These are phyloP conservation scores for Gobio occitaniae DNA, from an alignment of 2,797 vertebrate genomes.

Conservation along the genomic window DNA sequence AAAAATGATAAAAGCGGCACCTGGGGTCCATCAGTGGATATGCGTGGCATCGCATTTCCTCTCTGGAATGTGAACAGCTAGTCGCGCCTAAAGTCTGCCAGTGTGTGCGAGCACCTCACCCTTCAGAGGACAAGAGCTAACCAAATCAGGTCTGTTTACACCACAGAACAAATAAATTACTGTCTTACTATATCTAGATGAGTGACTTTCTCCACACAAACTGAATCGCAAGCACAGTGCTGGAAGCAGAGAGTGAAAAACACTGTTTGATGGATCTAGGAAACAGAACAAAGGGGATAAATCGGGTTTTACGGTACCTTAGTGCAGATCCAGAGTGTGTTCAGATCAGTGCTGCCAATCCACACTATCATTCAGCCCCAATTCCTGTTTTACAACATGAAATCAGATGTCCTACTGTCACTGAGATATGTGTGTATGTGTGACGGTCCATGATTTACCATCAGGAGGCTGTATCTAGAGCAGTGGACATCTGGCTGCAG, in stretches of 20 bases:
- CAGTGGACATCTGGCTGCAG: slow-evolving; percentile 73
- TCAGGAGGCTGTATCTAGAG: slow-evolving; percentile 50
- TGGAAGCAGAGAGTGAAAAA: slow-evolving; percentile 13
- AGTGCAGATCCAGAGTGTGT: slow-evolving; percentile 3
- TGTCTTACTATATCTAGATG: slow-evolving; percentile 3
- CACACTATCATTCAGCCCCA: neutral
- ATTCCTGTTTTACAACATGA: slow-evolving; percentile 20
- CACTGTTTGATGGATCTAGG: slow-evolving; percentile 1
- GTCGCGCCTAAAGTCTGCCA: neutral
- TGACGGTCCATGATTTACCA: slow-evolving; percentile 50
- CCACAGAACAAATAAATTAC: slow-evolving; percentile 17
- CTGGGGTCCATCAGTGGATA: neutral
- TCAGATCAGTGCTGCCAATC: slow-evolving; percentile 14
- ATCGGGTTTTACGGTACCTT: slow-evolving; percentile 31
- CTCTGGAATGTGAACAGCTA: neutral
- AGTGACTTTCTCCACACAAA: slow-evolving; percentile 16
- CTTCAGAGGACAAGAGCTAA: neutral
- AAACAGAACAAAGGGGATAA: slow-evolving; percentile 19
- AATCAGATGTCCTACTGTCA: slow-evolving; percentile 6
- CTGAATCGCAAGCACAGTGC: neutral
- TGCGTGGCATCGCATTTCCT: neutral
- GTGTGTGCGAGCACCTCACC: neutral
- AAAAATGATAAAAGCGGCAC: neutral
- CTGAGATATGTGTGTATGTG: slow-evolving; percentile 33
- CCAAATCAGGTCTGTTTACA: slow-evolving; percentile 29